These are phyloP conservation scores for Pseudomyrmex pallidus DNA, from an alignment of 1,140 invertebrate species.

Conservation along the genomic window DNA sequence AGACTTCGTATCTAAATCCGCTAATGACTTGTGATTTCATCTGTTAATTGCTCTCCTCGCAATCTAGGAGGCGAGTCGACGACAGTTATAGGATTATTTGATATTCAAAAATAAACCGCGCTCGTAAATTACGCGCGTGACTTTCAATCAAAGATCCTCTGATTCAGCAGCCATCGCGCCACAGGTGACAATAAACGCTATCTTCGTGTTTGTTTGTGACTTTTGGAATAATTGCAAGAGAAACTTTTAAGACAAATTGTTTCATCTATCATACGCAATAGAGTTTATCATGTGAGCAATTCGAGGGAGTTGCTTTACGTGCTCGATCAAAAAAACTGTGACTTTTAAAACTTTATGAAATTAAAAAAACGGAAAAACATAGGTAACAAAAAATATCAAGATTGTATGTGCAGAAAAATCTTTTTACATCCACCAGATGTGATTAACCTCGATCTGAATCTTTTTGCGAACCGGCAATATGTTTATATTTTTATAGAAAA, in stretches of 20 bases:
- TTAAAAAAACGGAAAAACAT: not conserved
- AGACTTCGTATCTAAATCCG: constrained; percentile 18
- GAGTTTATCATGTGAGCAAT: no score
- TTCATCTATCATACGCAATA: not conserved
- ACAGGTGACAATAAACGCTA: not conserved
- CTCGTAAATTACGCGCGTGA: constrained; percentile 12
- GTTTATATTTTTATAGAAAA: constrained; percentile 44
- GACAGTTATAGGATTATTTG: not conserved
- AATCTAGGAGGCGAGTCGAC: no score
- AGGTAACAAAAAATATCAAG: constrained; percentile 22
- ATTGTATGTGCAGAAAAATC: constrained; percentile 12
- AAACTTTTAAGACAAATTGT: not conserved
- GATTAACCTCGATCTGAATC: constrained; percentile 30
- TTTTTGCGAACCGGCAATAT: constrained; percentile 29
- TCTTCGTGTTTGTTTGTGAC: not conserved
- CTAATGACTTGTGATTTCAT: constrained; percentile 33
- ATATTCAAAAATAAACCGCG: constrained; percentile 4
- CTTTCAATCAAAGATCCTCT: constrained; percentile 26
- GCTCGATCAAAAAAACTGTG: no score
- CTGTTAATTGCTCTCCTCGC: constrained; percentile 4
- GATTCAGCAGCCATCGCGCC: not conserved
- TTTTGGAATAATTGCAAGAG: no score
- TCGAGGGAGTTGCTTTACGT: not conserved
- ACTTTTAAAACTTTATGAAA: no score
- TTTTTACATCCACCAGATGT: constrained; percentile 16